Base-by-base conservation (phyloP, 2,888 invertebrate genomes). In the Bibio marci region DNA sequence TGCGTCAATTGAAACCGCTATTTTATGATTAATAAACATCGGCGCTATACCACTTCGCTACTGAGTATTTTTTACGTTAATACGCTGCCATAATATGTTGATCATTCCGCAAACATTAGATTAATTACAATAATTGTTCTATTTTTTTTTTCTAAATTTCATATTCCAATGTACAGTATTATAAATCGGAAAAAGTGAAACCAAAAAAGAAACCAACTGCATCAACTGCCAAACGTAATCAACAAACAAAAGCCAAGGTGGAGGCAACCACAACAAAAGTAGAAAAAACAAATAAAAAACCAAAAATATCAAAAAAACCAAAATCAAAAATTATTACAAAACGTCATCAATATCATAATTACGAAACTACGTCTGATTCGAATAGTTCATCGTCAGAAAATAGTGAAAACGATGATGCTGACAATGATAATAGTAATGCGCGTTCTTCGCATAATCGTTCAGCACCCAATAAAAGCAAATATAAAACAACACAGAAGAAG, bases 291-390 rank as follows among this genome's bases (percentile, higher is more conserved):
- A 30, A 10, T 15, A 34, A 35, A 35, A 54, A 58, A 15, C 59
- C 60, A 30, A 30, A 50, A 47, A 41, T 39, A 33, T 31, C 39
- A 12, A 17, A 35, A 30, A 41, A 41, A 37, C 18, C 19, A 35
- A 40, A 41, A 17, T 11, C 22, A 36, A 62, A 63, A 7, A 62
- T 63, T 3, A 58, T 65, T 2, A 69, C 69, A 50, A 69, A 70
- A 50, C 65, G 8, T 22, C 8, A 4, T 22, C 22, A 22, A 22
- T 22, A 69, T 44, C 63, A 71, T 47, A 68, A 66, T 40, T 76
- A 76, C 55, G 61, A 73, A 30, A 69, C 75, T 19, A 80, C 81
- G n/a, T n/a, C n/a, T n/a, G n/a, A n/a, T n/a, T n/a, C n/a, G n/a
- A n/a, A n/a, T n/a, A n/a, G n/a, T n/a, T n/a, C n/a, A n/a, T n/a